These are phyloP conservation scores for Pagrus major DNA, from an alignment of 2,113 vertebrate genomes.

Conservation along the genomic window DNA sequence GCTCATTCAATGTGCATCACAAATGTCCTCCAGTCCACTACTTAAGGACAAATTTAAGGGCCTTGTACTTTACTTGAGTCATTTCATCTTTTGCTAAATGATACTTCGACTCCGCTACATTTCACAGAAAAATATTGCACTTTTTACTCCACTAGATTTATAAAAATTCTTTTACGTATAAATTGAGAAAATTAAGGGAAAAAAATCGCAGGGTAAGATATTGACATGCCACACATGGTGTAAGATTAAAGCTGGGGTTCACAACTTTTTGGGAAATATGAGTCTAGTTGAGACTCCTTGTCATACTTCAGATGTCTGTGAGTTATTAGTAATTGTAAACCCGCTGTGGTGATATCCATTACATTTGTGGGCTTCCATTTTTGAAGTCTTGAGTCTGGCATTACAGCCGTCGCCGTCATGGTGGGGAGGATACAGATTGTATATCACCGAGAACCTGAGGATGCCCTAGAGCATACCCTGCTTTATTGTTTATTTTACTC, in stretches of 20 bases:
- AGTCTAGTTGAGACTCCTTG: neutral
- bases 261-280: too few relatives aligned
- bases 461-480: too few relatives aligned
- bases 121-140: neutral
- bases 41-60: neutral
- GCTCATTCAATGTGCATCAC: constrained; percentile 7
- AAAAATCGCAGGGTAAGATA: neutral
- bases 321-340: too few relatives aligned
- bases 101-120: neutral
- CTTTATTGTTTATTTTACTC: too few relatives aligned
- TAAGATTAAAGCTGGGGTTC: neutral
- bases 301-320: neutral
- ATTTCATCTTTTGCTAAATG: too few relatives aligned
- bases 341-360: too few relatives aligned
- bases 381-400: too few relatives aligned
- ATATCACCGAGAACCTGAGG: too few relatives aligned
- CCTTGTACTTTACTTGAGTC: neutral
- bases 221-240: neutral
- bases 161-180: neutral
- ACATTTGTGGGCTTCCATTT: too few relatives aligned
- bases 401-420: too few relatives aligned
- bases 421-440: too few relatives aligned
- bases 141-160: neutral
- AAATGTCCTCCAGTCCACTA: neutral
- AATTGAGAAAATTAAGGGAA: too few relatives aligned